Conservation (phyloP, 2,113 vertebrate genomes). For the Procavia capensis region DNA sequence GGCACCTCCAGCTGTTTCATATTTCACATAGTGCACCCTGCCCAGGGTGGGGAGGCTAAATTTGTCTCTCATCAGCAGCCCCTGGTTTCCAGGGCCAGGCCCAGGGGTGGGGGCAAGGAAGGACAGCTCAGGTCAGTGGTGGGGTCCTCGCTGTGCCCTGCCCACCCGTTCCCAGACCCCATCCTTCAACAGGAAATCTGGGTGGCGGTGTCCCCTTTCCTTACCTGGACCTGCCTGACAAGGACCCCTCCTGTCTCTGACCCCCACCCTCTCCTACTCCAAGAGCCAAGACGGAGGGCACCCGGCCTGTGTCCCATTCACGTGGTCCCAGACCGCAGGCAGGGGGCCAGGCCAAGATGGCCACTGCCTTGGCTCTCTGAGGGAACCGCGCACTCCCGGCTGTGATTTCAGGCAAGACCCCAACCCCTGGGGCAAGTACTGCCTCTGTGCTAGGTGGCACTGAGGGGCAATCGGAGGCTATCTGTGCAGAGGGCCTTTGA, state of each 20-base stretch:
- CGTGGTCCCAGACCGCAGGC: fast-evolving
- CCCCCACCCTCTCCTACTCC: fast-evolving
- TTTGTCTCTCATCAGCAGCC: not conserved
- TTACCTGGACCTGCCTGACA: not conserved
- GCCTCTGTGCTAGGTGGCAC: not conserved
- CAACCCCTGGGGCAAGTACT: not conserved
- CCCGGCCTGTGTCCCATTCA: not conserved
- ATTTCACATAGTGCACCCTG: not conserved
- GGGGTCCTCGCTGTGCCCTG: not conserved
- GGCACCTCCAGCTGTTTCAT: not conserved
- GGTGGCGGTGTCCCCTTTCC: not conserved
- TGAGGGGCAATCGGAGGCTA: not conserved
- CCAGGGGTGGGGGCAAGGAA: not conserved
- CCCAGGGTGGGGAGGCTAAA: not conserved
- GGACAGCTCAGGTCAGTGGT: too few relatives aligned
- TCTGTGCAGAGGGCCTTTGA: fast-evolving
- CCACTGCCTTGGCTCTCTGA: not conserved
- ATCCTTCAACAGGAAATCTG: not conserved
- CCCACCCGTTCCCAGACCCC: not conserved
- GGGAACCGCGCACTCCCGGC: not conserved
- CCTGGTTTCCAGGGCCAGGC: not conserved
- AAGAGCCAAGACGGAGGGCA: not conserved
- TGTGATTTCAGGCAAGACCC: not conserved
- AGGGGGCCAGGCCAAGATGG: slow-evolving; percentile 55
- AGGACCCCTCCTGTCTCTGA: not conserved